Base-by-base conservation (phyloP, 2,888 invertebrate species). In the Hofmannophila pseudospretella region DNA sequence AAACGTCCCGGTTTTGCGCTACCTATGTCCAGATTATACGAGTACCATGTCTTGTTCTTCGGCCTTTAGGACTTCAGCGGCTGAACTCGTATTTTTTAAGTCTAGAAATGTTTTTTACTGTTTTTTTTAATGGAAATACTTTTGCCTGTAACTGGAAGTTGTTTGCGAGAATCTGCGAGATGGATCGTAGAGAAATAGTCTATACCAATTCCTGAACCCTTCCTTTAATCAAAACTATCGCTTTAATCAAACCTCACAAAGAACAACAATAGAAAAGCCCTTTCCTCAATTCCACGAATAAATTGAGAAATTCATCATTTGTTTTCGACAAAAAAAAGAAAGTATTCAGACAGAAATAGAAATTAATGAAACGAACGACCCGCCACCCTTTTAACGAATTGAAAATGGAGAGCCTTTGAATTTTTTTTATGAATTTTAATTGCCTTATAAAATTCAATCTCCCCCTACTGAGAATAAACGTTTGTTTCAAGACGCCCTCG, bases 351-450 rank as follows among this genome's bases (percentile, higher is more conserved):
- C 29, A 39, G 36, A 43, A 45, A 49, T 41, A 39, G 39, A 42
- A 45, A 49, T 48, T 50, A 54, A 51, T 50, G 43, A 49, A 51
- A 47, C 47, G 42, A 47, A 47, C 41, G 33, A 33, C 41, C 40
- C 45, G 41, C 44, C 30, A 54, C 51, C 55, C 58, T 57, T 57
- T 68, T 51, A 56, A 48, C 44, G 48, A 66, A 64, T 54, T 59
- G 56, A 60, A 66, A 61, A 65, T 55, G 44, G 42, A 34, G 26
- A 39, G 34, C 35, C 47, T 53, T 44, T 42, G 39, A 40, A 44
- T 43, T 51, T 59, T 61, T 58, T 58, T 67, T 65, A 64, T 63
- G 62, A 68, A 67, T 70, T 67, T 63, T 67, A 68, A 74, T 72
- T 67, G 69, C 54, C 61, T 65, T 52, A 67, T 69, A 62, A 61